These are phyloP conservation scores for Pachyramphus minor DNA, from an alignment of 2,113 vertebrate species.

Conservation along the genomic window DNA sequence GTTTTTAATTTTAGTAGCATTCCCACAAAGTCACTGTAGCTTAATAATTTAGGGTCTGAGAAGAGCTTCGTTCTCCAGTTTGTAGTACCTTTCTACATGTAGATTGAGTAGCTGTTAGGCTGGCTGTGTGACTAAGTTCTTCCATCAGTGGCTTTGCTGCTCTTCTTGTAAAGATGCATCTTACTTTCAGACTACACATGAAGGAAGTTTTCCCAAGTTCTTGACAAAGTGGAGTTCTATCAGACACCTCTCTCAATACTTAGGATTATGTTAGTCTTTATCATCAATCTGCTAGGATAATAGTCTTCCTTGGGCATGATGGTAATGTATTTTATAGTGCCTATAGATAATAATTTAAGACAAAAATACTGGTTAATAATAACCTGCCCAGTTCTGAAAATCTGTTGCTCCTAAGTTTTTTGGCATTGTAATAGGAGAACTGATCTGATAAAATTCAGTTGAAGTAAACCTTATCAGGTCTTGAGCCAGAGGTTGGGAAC, in stretches of 20 bases:
- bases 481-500: neutral
- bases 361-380: neutral
- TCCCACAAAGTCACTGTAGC: neutral
- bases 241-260: neutral
- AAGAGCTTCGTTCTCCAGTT: neutral
- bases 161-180: neutral
- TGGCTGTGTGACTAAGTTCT: neutral
- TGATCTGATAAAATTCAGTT: neutral
- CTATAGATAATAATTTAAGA: neutral
- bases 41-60: neutral
- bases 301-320: neutral
- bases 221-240: neutral
- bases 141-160: neutral
- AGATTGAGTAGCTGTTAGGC: neutral
- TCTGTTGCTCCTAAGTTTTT: neutral
- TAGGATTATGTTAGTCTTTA: neutral
- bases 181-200: neutral
- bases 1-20: neutral
- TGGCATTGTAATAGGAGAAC: neutral
- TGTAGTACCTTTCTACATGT: rapidly evolving
- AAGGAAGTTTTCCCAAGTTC: neutral
- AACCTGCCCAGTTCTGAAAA: neutral
- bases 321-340: neutral
- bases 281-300: neutral
- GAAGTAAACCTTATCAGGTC: neutral